Base-by-base conservation (phyloP, 2,797 vertebrate species). In the Mormyrus hasselquistii region DNA sequence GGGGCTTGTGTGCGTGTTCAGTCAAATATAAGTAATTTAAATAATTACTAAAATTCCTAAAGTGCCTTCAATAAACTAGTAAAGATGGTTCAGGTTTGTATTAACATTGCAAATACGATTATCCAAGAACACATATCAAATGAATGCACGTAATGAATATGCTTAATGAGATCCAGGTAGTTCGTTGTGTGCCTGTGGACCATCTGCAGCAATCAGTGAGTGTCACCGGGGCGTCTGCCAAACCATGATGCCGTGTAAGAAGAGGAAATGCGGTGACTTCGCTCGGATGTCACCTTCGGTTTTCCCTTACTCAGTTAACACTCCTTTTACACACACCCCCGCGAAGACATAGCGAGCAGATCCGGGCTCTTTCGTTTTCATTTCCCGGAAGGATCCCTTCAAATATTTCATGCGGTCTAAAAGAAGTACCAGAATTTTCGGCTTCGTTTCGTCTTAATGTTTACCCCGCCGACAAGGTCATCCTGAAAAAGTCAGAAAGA, bases 301-400 rank as follows among this genome's bases (percentile, higher is more conserved):
- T 53, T 65, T 44, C 55, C 34, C 44, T 88, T 79, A 8, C 44
- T 25, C 79, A 25, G 38, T 88, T 79, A 10, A 55, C 29, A n/a
- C 53, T 16, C 34, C 29, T 53, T 52, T 38, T n/a, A 57, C 86
- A 87, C 87, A 86, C 91, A 84, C 90, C 22, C 86, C 22, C 89
- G 19, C 87, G 25, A 52, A 65, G 69, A 55, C 57, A 87, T 38
- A 90, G 41, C 2, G 86, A 90, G 84, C 83, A 87, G 90, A 92
- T 92, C 90, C 90, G 86, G 89, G 93, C 95, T 90, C 90, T 97
- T 98, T 98, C 97, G 93, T 94, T 98, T 98, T 98, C 97, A 94
- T 92, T 98, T 97, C 95, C 95, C 91, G 95, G 96, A 95, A 96
- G 93, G 93, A 91, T 94, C 90, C 88, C 86, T 84, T 55, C 76